Conservation (phyloP, 2,797 vertebrate genomes). For the Mastacembelus armatus region DNA sequence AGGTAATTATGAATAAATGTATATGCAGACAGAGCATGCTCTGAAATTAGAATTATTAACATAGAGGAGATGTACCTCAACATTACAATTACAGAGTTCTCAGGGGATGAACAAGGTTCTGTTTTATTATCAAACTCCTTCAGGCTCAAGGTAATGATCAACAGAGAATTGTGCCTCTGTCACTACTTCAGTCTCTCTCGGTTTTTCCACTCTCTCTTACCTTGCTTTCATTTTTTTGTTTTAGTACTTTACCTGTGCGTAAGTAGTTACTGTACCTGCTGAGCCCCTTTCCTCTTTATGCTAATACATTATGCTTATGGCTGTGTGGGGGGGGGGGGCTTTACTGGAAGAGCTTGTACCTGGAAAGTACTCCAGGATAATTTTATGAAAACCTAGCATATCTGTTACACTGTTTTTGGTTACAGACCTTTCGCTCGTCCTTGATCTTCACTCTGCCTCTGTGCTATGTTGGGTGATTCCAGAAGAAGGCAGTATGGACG, state of each 20-base stretch:
- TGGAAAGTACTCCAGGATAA: constrained; percentile 37
- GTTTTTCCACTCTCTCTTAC: background rate
- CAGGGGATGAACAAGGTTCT: constrained; percentile 74
- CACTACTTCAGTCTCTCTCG: constrained; percentile 26
- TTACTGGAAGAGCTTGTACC: constrained; percentile 28
- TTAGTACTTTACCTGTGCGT: constrained; percentile 27
- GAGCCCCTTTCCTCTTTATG: constrained; percentile 38
- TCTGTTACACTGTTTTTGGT: constrained; percentile 23
- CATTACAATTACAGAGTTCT: constrained; percentile 79
- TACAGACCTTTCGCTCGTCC: constrained; percentile 27
- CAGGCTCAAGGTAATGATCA: constrained; percentile 77
- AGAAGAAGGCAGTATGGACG: background rate
- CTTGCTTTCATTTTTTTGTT: background rate
- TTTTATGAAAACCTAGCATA: constrained; percentile 25
- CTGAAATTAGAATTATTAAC: constrained; percentile 80
- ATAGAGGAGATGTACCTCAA: constrained; percentile 73
- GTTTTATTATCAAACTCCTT: constrained; percentile 83
- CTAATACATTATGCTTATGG: constrained; percentile 25
- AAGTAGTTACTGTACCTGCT: constrained; percentile 27
- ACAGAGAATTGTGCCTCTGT: constrained; percentile 61
- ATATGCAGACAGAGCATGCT: constrained; percentile 73
- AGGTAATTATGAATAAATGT: constrained; percentile 83
- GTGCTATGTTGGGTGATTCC: constrained; percentile 3
- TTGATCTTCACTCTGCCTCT: constrained; percentile 19
- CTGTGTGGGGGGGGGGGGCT: constrained; percentile 44